These are phyloP conservation scores for Rhipidura dahli DNA, from an alignment of 2,113 vertebrate genomes.

Conservation along the genomic window DNA sequence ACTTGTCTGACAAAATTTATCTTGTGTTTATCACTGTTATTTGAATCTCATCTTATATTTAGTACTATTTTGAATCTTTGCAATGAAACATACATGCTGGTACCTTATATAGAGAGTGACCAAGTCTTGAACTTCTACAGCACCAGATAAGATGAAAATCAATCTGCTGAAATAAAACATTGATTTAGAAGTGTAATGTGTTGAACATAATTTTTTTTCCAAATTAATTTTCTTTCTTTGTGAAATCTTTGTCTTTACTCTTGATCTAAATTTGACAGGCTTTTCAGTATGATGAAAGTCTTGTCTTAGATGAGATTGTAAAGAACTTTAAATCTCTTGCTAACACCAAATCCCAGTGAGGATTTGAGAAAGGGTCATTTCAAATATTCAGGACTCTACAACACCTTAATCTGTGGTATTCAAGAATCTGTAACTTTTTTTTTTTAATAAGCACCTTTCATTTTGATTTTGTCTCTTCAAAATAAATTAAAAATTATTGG, in stretches of 20 bases:
- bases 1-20: background rate
- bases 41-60: background rate
- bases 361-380: background rate
- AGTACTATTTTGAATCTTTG: background rate
- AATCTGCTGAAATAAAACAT: background rate
- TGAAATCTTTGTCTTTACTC: background rate
- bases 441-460: background rate
- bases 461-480: background rate
- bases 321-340: background rate
- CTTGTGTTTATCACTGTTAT: background rate
- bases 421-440: background rate
- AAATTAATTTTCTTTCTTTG: background rate
- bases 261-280: background rate
- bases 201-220: background rate
- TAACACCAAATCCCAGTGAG: background rate
- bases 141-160: background rate
- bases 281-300: background rate
- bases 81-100: background rate
- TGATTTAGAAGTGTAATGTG: background rate
- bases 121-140: background rate
- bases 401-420: background rate
- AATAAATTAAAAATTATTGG: constrained; percentile 5
- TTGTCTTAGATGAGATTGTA: background rate
- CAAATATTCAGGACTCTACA: background rate
- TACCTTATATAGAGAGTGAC: background rate